phyloP scores from a whole-genome alignment of 1,140 invertebrate genomes.

The Anoplophora glabripennis region DNA sequence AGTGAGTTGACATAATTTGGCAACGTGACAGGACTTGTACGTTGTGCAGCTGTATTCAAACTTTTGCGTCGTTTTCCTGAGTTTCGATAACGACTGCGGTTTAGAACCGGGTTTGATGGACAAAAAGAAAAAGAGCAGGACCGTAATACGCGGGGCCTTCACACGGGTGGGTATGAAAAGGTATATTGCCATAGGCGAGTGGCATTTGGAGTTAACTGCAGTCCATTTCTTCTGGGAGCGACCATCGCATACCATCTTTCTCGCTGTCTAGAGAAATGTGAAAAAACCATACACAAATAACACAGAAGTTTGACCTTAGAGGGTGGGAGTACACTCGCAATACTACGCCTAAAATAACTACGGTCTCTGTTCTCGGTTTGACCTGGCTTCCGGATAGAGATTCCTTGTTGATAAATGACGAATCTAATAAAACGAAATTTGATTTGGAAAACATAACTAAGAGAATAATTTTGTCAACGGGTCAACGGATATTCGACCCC shows the following conservation, averaged over 20 bases:
- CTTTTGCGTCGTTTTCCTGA: no score
- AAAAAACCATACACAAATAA: not conserved
- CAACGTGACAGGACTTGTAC: no score
- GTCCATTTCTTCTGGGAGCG: conserved; percentile 27
- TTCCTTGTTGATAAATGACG: no score
- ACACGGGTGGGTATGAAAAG: conserved; percentile 2
- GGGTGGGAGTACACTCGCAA: conserved; percentile 26
- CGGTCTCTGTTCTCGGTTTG: conserved; percentile 4
- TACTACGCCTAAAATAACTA: not conserved
- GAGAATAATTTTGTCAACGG: conserved; percentile 6
- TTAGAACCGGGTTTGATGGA: no score
- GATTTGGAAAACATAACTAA: conserved; percentile 1
- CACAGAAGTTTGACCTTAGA: conserved; percentile 32
- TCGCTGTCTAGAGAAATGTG: not conserved
- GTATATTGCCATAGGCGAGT: conserved; percentile 41
- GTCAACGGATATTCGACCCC: conserved; percentile 13
- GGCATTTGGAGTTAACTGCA: conserved; percentile 36
- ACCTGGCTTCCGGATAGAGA: conserved; percentile 1
- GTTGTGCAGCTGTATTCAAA: no score
- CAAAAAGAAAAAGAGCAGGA: no score
- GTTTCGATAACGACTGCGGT: no score
- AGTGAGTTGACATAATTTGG: no score
- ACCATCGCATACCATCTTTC: conserved; percentile 12
- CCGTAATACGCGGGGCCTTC: no score
- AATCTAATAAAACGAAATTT: no score